Conservation (phyloP, 2,797 vertebrate genomes). For the Coendou prehensilis region DNA sequence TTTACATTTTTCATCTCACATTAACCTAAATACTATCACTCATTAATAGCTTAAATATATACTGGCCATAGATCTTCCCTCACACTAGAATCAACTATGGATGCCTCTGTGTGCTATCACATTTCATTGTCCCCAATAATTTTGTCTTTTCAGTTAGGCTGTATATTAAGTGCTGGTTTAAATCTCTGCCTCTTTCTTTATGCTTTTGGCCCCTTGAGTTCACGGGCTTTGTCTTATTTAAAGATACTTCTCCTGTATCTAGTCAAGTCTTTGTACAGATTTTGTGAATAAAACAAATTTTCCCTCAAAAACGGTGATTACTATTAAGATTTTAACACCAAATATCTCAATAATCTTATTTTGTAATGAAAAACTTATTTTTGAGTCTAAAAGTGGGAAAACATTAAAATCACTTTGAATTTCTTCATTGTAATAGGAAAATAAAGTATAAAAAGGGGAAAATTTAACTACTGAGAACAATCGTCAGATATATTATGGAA, state of each 20-base stretch:
- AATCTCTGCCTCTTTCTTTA: neutral
- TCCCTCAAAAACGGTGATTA: neutral
- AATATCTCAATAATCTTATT: conserved; percentile 25
- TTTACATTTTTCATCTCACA: neutral
- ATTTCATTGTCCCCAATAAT: neutral
- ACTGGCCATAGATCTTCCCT: neutral
- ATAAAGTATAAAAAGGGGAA: neutral
- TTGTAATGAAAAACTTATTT: conserved; percentile 5
- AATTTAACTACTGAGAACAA: neutral
- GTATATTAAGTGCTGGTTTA: fast-evolving
- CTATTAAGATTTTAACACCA: neutral
- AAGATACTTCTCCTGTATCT: neutral
- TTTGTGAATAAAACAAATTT: neutral
- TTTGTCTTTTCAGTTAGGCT: neutral
- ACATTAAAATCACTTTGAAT: neutral
- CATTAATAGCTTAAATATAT: neutral
- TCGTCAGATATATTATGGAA: neutral
- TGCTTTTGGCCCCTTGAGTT: neutral
- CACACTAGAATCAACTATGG: neutral
- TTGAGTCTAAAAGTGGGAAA: neutral
- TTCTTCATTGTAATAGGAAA: conserved; percentile 7
- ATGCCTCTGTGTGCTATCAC: neutral
- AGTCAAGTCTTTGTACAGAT: neutral
- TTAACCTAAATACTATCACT: neutral
- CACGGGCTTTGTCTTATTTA: neutral